Evolutionary conservation across 2,113 vertebrate species (phyloP), one percentile per base, ranked within the genome.

Genomic region (Anhinga rufa): DNA sequence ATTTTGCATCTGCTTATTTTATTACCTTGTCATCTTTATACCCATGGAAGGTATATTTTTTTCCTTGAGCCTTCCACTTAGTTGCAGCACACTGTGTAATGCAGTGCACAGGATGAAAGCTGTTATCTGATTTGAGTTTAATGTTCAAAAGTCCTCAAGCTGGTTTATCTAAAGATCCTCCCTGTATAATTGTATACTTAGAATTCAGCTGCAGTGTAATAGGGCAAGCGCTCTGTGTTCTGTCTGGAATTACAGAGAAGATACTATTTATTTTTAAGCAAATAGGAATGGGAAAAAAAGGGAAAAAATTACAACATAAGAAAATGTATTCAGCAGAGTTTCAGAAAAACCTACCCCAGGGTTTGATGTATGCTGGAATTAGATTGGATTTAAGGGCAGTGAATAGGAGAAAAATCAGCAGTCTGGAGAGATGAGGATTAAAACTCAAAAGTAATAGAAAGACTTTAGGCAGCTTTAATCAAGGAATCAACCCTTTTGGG

Each of bases 101-200:
- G 88, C 96, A 88, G 92, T 91, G 91, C 92, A 86, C 88, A 96
- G 97, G 97, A 98, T 93, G 96, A 98, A 98, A 97, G 92, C 96
- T 9, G 80, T 96, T 98, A 98, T 97, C 95, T 97, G 97, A 98
- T 97, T 97, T 94, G 95, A 97, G 95, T 96, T 97, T 98, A 97
- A 96, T 95, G 97, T 97, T 98, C 83, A 92, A 90, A 98, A 97
- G 97, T 98, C 96, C 93, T 98, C 96, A 97, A 98, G 96, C 97
- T 97, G 95, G 94, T 96, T 97, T 97, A 97, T 98, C 97, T 97
- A 94, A 98, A 98, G 97, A 97, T 97, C 88, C 96, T 96, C 75
- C 91, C 84, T 95, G 93, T 92, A 97, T 98, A 98, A 98, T 97
- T 98, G 96, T 98, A 83, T 97, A 94, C 92, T 98, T 98, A 97